Evolutionary conservation across 2,888 invertebrate species (phyloP), one percentile per base, ranked within the genome.

Genomic region (Endomychus coccineus): DNA sequence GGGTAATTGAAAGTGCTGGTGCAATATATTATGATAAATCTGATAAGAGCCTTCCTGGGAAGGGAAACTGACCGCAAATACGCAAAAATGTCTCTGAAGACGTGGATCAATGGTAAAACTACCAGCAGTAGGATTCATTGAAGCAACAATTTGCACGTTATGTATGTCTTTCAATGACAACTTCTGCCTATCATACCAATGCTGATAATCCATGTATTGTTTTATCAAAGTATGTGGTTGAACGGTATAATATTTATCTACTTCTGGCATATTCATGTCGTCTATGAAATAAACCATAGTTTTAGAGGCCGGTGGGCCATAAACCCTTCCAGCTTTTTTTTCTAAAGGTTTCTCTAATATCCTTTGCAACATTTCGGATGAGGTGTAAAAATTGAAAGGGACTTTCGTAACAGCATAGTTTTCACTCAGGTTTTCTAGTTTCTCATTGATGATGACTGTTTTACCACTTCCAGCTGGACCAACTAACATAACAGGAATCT

Each of bases 241-340:
- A 7, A 94, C 94, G 0, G 95, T 95, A 36, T 87, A 90, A 62
- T 94, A 95, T 37, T 76, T 77, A 63, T 95, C 95, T 3, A 94
- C 92, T 69, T 91, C 91, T 0, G 95, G 95, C 92, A 95, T 95
- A 62, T 95, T 95, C 79, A 95, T 78, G 56, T 95, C 95, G 56
- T 95, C 95, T 38, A 95, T 79, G 62, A 95, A 94, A 66, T 92
- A 95, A 36, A 95, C 79, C 74, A 95, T 81, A 13, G 77, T 78
- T 64, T 92, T 91, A 58, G 77, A 87, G n/a, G 92, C 94, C 0
- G 90, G 87, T 0, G 95, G 95, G 0, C 90, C 95, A 58, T 79
- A 95, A 61, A 87, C 92, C 38, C 89, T 77, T 0, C 94, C 95
- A 0, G 94, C 91, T 61, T 95, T 95, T 68, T 94, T 95, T 61